These are phyloP conservation scores for Achroia grisella DNA, from an alignment of 1,140 invertebrate genomes.

Conservation along the genomic window DNA sequence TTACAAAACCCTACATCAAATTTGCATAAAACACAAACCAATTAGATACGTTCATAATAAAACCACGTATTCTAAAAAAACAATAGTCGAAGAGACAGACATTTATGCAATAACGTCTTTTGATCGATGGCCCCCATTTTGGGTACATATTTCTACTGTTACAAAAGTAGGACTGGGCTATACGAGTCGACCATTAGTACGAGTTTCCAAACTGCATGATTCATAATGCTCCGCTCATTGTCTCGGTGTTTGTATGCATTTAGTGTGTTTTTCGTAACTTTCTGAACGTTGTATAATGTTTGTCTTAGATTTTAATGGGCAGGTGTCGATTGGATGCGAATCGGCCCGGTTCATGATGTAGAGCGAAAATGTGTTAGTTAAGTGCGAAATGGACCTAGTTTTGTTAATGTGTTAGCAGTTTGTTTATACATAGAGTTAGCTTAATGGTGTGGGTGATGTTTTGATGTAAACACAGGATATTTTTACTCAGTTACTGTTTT, in stretches of 20 bases:
- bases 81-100: slow-evolving; percentile 11
- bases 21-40: not conserved
- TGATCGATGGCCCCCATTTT: slow-evolving; percentile 38
- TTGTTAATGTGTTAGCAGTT: no score
- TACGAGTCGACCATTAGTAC: slow-evolving; percentile 29
- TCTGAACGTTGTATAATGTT: slow-evolving; percentile 4
- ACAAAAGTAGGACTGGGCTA: slow-evolving; percentile 15
- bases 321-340: slow-evolving; percentile 37
- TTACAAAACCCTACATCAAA: no score
- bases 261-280: slow-evolving; percentile 32
- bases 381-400: no score
- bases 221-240: slow-evolving; percentile 41
- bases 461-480: no score
- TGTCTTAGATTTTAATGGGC: slow-evolving; percentile 21
- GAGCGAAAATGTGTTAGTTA: no score
- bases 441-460: no score
- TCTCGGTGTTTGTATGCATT: slow-evolving; percentile 14
- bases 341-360: slow-evolving; percentile 3
- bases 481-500: no score
- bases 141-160: slow-evolving; percentile 23
- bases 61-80: slow-evolving; percentile 11
- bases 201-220: slow-evolving; percentile 47
- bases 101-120: slow-evolving; percentile 18
- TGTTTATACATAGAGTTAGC: no score
- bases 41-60: slow-evolving; percentile 2